Percentiles rank a stretch among this genome's conserved stretches.
These are phyloP conservation scores for Bombus impatiens DNA, from an alignment of 1,140 invertebrate genomes.

Conservation along the genomic window DNA sequence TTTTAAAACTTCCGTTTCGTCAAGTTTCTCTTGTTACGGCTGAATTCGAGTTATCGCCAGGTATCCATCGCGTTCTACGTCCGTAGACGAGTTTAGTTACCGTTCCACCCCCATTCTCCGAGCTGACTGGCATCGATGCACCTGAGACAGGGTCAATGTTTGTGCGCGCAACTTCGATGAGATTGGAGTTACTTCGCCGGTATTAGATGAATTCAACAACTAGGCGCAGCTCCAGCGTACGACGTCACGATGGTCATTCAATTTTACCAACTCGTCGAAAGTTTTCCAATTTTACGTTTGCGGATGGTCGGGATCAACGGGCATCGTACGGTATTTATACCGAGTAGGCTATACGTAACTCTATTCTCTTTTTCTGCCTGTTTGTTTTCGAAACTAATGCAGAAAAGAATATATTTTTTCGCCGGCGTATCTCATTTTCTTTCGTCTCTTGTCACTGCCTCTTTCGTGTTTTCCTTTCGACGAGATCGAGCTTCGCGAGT, in stretches of 20 bases:
- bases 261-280: slow-evolving; percentile 27
- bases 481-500: background rate
- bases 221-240: background rate
- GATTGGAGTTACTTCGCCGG: slow-evolving; percentile 23
- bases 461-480: background rate
- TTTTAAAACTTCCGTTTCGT: background rate
- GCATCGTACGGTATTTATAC: background rate
- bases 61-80: background rate
- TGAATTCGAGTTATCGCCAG: background rate
- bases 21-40: background rate
- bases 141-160: slow-evolving; percentile 47
- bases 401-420: background rate
- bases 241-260: slow-evolving; percentile 24
- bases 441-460: background rate
- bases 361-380: background rate
- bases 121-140: background rate
- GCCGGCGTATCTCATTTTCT: background rate
- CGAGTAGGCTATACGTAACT: too few relatives aligned
- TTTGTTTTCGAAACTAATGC: slow-evolving; percentile 10
- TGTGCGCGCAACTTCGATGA: slow-evolving; percentile 48
- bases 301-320: background rate
- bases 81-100: background rate
- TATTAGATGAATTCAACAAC: slow-evolving; percentile 7
- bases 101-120: background rate
- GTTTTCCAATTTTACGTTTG: slow-evolving; percentile 39